A percentile compares a stretch with the other conserved stretches of the same genome.
Conservation (phyloP, 2,797 vertebrate species). For the Gymnothorax javanicus region DNA sequence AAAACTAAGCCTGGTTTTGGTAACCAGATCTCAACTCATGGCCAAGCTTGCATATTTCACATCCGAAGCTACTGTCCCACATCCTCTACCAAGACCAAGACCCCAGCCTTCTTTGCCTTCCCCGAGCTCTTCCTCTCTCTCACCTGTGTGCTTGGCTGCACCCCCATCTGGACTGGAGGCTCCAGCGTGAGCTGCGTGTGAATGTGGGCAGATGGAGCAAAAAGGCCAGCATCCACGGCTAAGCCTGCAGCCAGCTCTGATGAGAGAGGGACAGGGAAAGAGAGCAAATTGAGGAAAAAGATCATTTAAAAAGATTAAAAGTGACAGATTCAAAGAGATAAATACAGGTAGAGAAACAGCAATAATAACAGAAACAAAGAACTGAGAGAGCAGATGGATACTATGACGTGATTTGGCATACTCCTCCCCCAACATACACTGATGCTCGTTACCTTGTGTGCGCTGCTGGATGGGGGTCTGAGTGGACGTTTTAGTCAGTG, state of each 20-base stretch:
- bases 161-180: slow-evolving; percentile 41
- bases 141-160: slow-evolving; percentile 57
- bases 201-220: slow-evolving; percentile 42
- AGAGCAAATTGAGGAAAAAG: background rate
- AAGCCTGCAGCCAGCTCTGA: slow-evolving; percentile 71
- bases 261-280: background rate
- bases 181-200: slow-evolving; percentile 39
- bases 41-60: background rate
- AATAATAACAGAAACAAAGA: too few species aligned
- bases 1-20: too few species aligned
- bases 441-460: slow-evolving; percentile 68
- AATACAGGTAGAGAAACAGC: too few species aligned
- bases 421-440: background rate
- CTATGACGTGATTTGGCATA: background rate
- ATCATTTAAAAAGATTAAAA: too few species aligned
- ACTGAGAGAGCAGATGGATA: background rate
- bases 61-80: background rate
- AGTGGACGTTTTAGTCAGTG: slow-evolving; percentile 53
- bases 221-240: slow-evolving; percentile 58
- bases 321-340: too few species aligned
- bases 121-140: background rate
- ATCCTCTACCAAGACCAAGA: too few species aligned
- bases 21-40: background rate
- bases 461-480: slow-evolving; percentile 62
- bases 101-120: background rate